Evolutionary conservation across 2,113 vertebrate genomes (phyloP), one percentile per base, ranked within the genome.

Genomic region (Coptodon bakossiorum): DNA sequence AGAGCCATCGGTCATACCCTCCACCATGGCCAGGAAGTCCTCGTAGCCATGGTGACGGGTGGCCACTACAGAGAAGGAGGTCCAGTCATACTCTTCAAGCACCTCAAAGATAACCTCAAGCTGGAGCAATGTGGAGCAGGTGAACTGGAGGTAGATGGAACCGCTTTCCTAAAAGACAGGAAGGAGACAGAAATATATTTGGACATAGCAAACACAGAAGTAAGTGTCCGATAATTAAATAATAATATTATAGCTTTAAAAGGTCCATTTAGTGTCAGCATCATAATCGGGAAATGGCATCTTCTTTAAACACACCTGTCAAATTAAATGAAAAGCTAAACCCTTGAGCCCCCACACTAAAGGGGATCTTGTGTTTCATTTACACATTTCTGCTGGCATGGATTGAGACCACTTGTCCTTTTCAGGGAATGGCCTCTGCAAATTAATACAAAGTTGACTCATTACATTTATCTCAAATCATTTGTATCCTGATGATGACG

Each of bases 61-160:
- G 91, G 98, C 97, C 79, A 99, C 97, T 6, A 98, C 97, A 1
- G 98, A 98, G 84, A 99, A 99, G 57, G 98, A 76, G 0, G 98
- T 99, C 98, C 98, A 99, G 90, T 99, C 98, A 24, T 98, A 99
- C 88, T 98, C 98, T 81, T 99, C 98, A 54, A 99, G 96, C 82
- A 99, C 97, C 93, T 98, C 98, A 12, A 99, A 98, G 94, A 99
- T 98, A 34, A 98, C 98, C 92, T 97, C 97, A 1, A 99, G 96
- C 94, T 99, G 98, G 82, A 98, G 97, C 71, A 97, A 95, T 0
- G 98, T 98, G 90, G 98, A 97, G 40, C 97, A 98, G 84, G 97
- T 98, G 91, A 99, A 95, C 95, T 99, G 98, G n/a, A 98, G 96
- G 95, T 98, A 99, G 87, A 98, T 98, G 50, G 98, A 98, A 85